phyloP scores from a whole-genome alignment of 2,797 vertebrate genomes.

The Channa striata region DNA sequence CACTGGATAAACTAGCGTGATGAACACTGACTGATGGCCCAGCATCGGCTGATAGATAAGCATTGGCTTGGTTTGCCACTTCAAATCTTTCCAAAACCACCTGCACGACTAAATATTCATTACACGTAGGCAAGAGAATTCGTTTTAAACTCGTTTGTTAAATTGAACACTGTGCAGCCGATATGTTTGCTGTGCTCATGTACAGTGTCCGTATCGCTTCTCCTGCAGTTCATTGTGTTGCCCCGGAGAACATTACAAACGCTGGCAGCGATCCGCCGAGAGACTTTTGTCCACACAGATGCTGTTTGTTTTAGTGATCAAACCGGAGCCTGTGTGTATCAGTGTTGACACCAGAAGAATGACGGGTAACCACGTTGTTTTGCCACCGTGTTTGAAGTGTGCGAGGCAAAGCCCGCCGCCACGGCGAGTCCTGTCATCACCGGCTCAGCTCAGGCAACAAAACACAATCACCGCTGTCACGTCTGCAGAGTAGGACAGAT shows the following conservation, averaged over 20 bases:
- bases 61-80: no score
- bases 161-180: neutral
- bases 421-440: constrained; percentile 50
- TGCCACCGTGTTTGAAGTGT: constrained; percentile 48
- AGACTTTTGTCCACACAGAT: neutral
- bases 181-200: neutral
- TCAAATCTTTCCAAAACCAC: no score
- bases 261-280: constrained; percentile 3
- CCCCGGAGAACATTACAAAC: constrained; percentile 7
- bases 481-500: constrained; percentile 37
- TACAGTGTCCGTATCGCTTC: neutral
- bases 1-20: no score
- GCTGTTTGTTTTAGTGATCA: constrained; percentile 30
- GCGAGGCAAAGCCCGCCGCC: constrained; percentile 25
- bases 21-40: no score
- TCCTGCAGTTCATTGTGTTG: constrained; percentile 14
- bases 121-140: no score
- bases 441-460: constrained; percentile 20
- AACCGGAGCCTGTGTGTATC: constrained; percentile 30
- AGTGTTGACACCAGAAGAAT: constrained; percentile 35
- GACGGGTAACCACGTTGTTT: constrained; percentile 55
- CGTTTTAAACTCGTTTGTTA: neutral
- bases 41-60: no score
- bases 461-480: constrained; percentile 42
- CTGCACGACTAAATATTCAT: no score